Evolutionary conservation across 2,797 vertebrate genomes (phyloP), one percentile per base, ranked within the genome.

Genomic region (Lutjanus campechanus): DNA sequence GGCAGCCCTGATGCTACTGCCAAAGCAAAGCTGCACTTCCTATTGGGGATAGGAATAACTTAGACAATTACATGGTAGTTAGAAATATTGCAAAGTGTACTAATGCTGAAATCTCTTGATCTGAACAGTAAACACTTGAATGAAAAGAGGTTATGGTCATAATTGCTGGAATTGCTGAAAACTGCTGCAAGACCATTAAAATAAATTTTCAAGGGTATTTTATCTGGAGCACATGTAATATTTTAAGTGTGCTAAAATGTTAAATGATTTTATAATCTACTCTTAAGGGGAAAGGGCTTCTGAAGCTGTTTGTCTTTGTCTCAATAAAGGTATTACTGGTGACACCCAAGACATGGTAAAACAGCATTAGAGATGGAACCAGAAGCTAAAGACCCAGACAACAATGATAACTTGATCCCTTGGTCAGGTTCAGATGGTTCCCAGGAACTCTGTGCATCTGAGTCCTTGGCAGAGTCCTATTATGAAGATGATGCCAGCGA

Each of bases 1-100:
- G 93, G 87, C 92, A 88, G 94, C 93, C 82, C 90, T 43, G 89
- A 79, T 78, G 77, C 71, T 79, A 91, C 90, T 70, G 83, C 76
- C 82, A 87, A 73, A 83, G 82, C 65, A 79, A 85, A 82, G 83
- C 75, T 83, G 54, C 72, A 68, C 80, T 86, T 84, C 92, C 93
- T 91, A 92, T 79, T 94, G 91, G 80, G 93, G 88, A 89, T 69
- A 85, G 87, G 90, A 92, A 91, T 88, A 76, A 84, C 80, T 80
- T 66, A 50, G 40, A 73, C 50, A 84, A 86, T 76, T 66, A 47
- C 53, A 77, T 46, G 53, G 41, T 60, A n/a, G 43, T 55, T 77
- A n/a, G 7, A 72, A 72, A 85, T 76, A 46, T 84, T 47, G 53
- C 44, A 47, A 75, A 81, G 46, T 43, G 49, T 25, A 67, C 17